phyloP scores from a whole-genome alignment of 2,113 vertebrate species.

The Oreotrochilus melanogaster region DNA sequence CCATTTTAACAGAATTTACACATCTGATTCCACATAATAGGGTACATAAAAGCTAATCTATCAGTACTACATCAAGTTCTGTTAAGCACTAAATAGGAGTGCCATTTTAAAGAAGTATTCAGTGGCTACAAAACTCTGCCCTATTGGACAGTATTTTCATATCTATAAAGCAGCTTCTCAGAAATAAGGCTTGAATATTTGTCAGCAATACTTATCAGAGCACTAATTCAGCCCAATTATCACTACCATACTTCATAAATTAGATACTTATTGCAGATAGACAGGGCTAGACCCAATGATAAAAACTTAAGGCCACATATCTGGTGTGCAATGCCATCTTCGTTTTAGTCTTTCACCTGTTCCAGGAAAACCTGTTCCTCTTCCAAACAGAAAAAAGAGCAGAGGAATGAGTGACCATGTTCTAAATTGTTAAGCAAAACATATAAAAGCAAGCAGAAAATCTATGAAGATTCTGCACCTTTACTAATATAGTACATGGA shows the following conservation, averaged over 20 bases:
- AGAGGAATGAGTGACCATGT: not conserved
- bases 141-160: not conserved
- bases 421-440: not conserved
- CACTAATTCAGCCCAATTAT: not conserved
- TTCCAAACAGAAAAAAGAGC: not conserved
- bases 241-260: not conserved
- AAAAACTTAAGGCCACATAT: fast-evolving
- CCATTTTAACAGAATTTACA: not conserved
- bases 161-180: not conserved
- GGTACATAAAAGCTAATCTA: not conserved
- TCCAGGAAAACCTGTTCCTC: not conserved
- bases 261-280: not conserved
- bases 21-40: not conserved
- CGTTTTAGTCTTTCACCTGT: not conserved
- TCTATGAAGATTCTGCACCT: not conserved
- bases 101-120: not conserved
- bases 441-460: not conserved
- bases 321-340: not conserved
- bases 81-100: not conserved
- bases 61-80: not conserved
- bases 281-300: not conserved
- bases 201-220: not conserved
- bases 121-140: not conserved
- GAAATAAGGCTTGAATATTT: not conserved
- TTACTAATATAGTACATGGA: not conserved